Conservation (phyloP, 35 echinoderm and acorn worm species). For the Heliocidaris erythrogramma region DNA sequence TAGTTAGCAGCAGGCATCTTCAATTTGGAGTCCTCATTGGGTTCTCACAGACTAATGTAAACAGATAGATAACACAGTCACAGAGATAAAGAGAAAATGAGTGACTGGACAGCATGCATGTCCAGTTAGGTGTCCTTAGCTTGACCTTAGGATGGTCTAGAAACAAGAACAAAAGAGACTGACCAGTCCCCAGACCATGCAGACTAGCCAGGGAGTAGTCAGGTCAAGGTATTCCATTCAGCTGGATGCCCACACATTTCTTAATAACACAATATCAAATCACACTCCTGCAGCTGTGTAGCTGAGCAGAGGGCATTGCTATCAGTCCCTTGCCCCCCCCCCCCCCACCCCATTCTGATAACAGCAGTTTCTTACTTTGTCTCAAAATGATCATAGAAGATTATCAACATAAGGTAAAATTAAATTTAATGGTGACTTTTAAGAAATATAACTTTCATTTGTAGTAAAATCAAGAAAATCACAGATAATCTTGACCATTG, state of each 20-base stretch:
- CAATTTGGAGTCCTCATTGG: neutral
- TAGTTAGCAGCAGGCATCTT: neutral
- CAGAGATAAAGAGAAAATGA: neutral
- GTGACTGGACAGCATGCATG: neutral
- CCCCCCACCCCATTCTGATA: neutral
- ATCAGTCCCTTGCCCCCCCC: too few relatives aligned
- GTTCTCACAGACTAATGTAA: neutral
- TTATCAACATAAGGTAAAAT: too few relatives aligned
- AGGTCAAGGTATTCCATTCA: neutral
- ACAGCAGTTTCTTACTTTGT: too few relatives aligned
- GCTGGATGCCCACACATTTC: neutral
- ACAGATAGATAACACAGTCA: neutral
- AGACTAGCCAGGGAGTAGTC: neutral
- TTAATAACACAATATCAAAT: neutral
- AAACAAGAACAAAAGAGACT: neutral
- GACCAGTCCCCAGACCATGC: neutral
- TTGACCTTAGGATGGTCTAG: neutral
- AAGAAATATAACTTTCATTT: too few relatives aligned
- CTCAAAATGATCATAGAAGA: too few relatives aligned
- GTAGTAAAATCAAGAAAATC: too few relatives aligned
- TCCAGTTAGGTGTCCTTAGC: neutral
- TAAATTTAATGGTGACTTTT: too few relatives aligned
- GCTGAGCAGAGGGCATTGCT: neutral
- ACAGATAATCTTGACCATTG: too few relatives aligned
- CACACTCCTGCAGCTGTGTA: neutral